Evolutionary conservation across 2,797 vertebrate genomes (phyloP), one percentile per base, ranked within the genome.

Genomic region (Channa striata): DNA sequence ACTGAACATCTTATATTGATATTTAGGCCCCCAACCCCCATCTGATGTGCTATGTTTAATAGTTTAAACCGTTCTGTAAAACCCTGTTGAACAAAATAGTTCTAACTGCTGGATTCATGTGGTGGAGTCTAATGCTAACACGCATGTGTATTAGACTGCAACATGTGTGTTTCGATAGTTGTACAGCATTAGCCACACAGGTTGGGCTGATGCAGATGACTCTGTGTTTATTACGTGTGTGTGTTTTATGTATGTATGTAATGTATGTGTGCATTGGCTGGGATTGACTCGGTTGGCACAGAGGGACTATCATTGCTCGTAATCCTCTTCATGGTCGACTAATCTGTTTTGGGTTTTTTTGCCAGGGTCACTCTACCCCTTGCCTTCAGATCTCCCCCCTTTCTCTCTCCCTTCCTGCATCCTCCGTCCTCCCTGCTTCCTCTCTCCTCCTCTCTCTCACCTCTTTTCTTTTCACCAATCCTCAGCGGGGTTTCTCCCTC

Each of bases 301-400:
- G 68, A 74, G 88, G 85, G 83, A 81, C 82, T 92, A 93, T 94
- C 93, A 94, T 94, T 90, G 92, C 93, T 93, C 91, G 86, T 96
- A 96, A 97, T 96, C 96, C 95, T 92, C 91, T 89, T 94, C 83
- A 93, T 88, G 93, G 92, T 94, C 90, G 85, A 89, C 91, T 96
- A 95, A 95, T 96, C 96, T 96, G 92, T 94, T 95, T 96, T 96
- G 30, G 30, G 70, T 19, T 30, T 30, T 30, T 30, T 30, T 6
- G 4, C 25, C 25, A 4, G 83, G 88, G 88, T 89, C 84, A 76
- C 65, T 72, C 72, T 54, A 46, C 59, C 74, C 20, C 43, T 1
- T 4, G 25, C 25, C 25, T 30, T 6, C 25, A 30, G 25, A 20
- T 30, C 20, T 13, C n/a, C 14, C 23, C 16, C 8, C 57, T 17